Evolutionary conservation across 2,888 invertebrate genomes (phyloP).

Genomic region (Macropis europaea): DNA sequence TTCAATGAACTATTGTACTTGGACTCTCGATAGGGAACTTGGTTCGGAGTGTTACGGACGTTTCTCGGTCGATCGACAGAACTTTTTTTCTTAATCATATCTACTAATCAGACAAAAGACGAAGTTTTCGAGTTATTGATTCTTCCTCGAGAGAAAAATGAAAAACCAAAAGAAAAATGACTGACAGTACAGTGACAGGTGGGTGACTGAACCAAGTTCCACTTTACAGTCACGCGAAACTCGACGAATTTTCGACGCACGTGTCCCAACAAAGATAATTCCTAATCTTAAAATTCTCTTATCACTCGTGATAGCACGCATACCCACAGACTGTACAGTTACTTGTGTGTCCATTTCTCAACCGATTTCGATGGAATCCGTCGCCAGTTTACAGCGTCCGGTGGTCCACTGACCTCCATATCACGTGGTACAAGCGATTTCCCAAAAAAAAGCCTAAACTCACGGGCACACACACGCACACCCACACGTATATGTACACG

Average conservation of each 20-base stretch:
- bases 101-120: background rate
- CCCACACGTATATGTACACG: conserved; percentile 57
- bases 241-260: conserved; percentile 37
- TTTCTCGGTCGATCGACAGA: conserved; percentile 36
- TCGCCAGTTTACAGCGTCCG: conserved; percentile 59
- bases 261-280: conserved; percentile 46
- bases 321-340: conserved; percentile 33
- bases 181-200: background rate
- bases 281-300: conserved; percentile 39
- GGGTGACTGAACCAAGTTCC: conserved; percentile 65
- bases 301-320: conserved; percentile 26
- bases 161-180: background rate
- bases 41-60: conserved; percentile 40
- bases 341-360: background rate
- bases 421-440: conserved; percentile 11
- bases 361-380: conserved; percentile 7
- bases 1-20: conserved; percentile 61
- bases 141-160: background rate
- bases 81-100: conserved; percentile 45
- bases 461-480: conserved; percentile 18
- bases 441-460: conserved; percentile 13
- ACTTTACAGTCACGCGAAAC: conserved; percentile 44
- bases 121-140: background rate
- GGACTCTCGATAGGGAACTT: conserved; percentile 63
- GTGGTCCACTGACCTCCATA: conserved; percentile 39